A percentile compares a stretch with the other conserved stretches of the same genome.
phyloP scores from a whole-genome alignment of 2,888 invertebrate genomes.

The Elmis aenea region DNA sequence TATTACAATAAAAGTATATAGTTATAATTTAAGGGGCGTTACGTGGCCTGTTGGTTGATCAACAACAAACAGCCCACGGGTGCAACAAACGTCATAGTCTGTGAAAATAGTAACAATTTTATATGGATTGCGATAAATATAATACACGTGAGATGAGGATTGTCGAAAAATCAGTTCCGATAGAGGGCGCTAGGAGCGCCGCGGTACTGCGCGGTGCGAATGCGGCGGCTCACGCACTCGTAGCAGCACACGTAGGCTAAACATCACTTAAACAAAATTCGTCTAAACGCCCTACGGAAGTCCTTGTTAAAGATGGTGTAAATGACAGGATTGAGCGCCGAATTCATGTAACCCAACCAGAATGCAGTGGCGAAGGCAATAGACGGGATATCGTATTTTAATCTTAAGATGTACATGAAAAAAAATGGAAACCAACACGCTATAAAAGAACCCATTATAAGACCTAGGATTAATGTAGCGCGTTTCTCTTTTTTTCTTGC shows the following conservation, averaged over 20 bases:
- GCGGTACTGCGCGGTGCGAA: slow-evolving; percentile 57
- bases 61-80: background rate
- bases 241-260: slow-evolving; percentile 81
- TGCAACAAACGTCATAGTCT: too few relatives aligned
- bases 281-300: slow-evolving; percentile 90
- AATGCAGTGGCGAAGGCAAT: slow-evolving; percentile 89
- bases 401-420: slow-evolving; percentile 83
- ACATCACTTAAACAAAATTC: slow-evolving; percentile 95
- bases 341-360: slow-evolving; percentile 97
- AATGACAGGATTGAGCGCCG: slow-evolving; percentile 91
- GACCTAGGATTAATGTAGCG: slow-evolving; percentile 91
- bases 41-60: background rate
- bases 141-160: slow-evolving; percentile 29
- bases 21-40: too few relatives aligned
- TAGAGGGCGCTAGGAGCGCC: slow-evolving; percentile 57
- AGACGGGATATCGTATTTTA: slow-evolving; percentile 74
- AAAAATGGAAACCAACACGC: slow-evolving; percentile 99
- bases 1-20: slow-evolving; percentile 20
- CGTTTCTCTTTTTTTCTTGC: slow-evolving; percentile 94
- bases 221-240: slow-evolving; percentile 62
- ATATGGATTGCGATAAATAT: slow-evolving; percentile 9
- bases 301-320: slow-evolving; percentile 98
- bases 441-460: slow-evolving; percentile 98
- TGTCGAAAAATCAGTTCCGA: slow-evolving; percentile 40
- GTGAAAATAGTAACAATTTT: too few relatives aligned